Conservation (phyloP, 2,797 vertebrate species). For the Falco peregrinus region DNA sequence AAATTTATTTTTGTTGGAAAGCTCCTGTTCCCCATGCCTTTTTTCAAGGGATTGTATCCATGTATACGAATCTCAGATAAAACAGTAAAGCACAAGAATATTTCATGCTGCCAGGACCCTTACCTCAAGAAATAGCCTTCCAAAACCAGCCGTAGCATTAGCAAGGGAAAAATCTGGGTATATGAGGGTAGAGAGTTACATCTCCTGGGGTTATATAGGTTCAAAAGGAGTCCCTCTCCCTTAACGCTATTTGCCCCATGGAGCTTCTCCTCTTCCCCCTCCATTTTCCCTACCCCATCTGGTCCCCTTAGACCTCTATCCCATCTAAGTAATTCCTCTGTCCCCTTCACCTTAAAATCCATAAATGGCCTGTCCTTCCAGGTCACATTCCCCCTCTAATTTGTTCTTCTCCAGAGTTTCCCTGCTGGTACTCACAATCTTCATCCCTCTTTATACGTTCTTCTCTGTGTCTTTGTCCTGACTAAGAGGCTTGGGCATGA, state of each 20-base stretch:
- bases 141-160: neutral
- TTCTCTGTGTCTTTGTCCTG: neutral
- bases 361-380: neutral
- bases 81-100: neutral
- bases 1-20: neutral
- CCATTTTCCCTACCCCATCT: neutral
- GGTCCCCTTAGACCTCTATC: neutral
- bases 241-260: neutral
- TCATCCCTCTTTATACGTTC: neutral
- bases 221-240: neutral
- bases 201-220: accelerated
- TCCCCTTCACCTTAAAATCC: neutral
- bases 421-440: neutral
- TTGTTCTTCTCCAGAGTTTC: neutral
- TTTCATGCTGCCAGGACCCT: neutral
- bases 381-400: neutral
- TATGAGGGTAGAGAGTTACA: neutral
- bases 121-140: neutral
- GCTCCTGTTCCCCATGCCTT: accelerated
- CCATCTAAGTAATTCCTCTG: neutral
- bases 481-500: neutral
- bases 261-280: neutral
- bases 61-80: neutral
- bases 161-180: neutral
- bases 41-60: neutral